These are phyloP conservation scores for Ellobium chinense DNA, from an alignment of 2,888 invertebrate genomes.

Conservation along the genomic window DNA sequence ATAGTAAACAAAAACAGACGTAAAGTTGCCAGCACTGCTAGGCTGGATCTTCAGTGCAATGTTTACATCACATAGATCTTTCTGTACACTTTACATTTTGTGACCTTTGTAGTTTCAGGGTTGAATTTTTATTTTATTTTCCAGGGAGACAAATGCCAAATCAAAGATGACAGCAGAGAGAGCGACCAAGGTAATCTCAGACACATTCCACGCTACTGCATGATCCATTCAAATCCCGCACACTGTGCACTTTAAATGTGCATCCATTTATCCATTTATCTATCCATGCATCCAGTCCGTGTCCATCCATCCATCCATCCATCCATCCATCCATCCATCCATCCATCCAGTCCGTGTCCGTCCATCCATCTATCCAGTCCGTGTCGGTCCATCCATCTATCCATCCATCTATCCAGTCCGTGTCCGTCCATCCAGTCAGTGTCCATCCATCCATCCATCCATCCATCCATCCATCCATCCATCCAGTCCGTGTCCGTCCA, in stretches of 20 bases:
- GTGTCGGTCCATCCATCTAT: not conserved
- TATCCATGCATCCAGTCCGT: no score
- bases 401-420: not conserved
- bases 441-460: not conserved
- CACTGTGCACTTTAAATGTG: no score
- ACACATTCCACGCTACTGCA: no score
- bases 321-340: not conserved
- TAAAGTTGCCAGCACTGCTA: no score
- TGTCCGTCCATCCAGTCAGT: not conserved
- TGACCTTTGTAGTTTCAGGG: not conserved
- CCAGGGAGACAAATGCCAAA: not conserved
- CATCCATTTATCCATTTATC: no score
- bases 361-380: not conserved
- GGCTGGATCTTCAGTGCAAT: no score
- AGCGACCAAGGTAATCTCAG: not conserved
- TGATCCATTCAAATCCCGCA: no score
- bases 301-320: not conserved
- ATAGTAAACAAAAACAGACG: no score
- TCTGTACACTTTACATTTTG: not conserved
- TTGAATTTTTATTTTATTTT: not conserved
- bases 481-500: not conserved
- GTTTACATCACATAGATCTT: no score
- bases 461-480: not conserved
- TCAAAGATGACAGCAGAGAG: not conserved
- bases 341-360: not conserved